A percentile compares a stretch with the other conserved stretches of the same genome.
These are phyloP conservation scores for Chlorops oryzae DNA, from an alignment of 1,140 invertebrate genomes.

Conservation along the genomic window DNA sequence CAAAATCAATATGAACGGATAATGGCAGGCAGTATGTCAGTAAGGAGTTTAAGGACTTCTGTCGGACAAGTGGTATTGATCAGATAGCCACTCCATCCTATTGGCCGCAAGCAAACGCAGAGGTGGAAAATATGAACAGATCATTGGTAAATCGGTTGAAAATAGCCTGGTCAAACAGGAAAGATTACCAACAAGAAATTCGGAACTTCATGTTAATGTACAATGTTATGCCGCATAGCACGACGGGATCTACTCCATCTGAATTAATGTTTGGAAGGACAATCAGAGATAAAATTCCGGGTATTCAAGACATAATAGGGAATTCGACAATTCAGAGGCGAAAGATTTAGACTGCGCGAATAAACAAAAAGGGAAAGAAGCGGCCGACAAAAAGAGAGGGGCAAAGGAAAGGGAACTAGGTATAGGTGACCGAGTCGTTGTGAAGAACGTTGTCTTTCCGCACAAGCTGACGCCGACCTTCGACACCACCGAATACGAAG, in stretches of 20 bases:
- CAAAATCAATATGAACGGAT: slow-evolving; percentile 6
- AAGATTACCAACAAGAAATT: too few species aligned
- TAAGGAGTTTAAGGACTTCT: slow-evolving; percentile 4
- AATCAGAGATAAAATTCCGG: too few species aligned
- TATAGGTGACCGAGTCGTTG: neutral
- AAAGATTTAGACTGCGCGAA: neutral
- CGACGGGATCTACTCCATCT: too few species aligned
- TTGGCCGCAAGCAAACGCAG: slow-evolving; percentile 9
- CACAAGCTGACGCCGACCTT: neutral
- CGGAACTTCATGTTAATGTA: too few species aligned
- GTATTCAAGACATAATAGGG: neutral
- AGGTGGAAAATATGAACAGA: slow-evolving; percentile 4
- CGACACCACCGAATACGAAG: neutral
- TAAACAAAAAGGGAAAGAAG: neutral
- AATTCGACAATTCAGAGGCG: neutral
- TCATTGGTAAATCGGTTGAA: neutral
- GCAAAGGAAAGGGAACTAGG: neutral
- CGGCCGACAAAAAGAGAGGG: neutral
- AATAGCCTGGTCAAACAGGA: too few species aligned
- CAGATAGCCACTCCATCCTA: slow-evolving; percentile 11
- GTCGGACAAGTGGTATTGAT: slow-evolving; percentile 2
- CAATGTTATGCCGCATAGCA: too few species aligned
- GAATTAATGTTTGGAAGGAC: too few species aligned
- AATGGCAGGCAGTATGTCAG: slow-evolving; percentile 12
- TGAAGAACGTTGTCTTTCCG: neutral